A percentile compares a stretch with the other conserved stretches of the same genome.
Conservation (phyloP, 2,113 vertebrate genomes). For the Dasyurus viverrinus region DNA sequence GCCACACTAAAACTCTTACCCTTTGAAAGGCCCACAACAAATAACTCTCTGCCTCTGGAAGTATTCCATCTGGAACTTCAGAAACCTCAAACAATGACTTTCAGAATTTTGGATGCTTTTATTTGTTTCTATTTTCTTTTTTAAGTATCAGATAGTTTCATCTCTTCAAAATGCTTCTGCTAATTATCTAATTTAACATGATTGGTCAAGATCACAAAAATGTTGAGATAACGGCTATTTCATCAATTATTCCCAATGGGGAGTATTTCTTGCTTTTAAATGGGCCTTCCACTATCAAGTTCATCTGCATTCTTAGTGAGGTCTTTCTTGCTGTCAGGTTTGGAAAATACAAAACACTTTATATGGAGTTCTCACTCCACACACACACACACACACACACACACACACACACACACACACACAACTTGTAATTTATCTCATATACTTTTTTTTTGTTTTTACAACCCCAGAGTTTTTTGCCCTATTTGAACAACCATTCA, state of each 20-base stretch:
- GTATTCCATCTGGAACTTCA: slow-evolving; percentile 50
- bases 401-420: too few species aligned
- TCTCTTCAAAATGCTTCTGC: slow-evolving; percentile 45
- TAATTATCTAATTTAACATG: slow-evolving; percentile 69
- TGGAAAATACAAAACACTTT: slow-evolving; percentile 56
- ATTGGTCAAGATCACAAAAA: slow-evolving; percentile 61
- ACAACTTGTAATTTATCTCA: slow-evolving; percentile 50
- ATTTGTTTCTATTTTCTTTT: slow-evolving; percentile 70
- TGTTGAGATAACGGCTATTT: slow-evolving; percentile 64
- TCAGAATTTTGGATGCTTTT: slow-evolving; percentile 60
- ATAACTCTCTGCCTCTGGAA: slow-evolving; percentile 40
- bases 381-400: neutral
- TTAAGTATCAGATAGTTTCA: slow-evolving; percentile 57
- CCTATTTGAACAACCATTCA: slow-evolving; percentile 17
- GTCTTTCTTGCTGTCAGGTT: slow-evolving; percentile 71
- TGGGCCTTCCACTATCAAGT: slow-evolving; percentile 70
- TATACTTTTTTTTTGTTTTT: slow-evolving; percentile 42
- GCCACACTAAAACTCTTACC: neutral
- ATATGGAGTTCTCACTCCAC: neutral
- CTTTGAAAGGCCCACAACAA: neutral
- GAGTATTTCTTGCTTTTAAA: slow-evolving; percentile 74
- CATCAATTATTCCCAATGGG: slow-evolving; percentile 68
- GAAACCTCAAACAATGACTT: slow-evolving; percentile 49
- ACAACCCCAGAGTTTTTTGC: slow-evolving; percentile 49
- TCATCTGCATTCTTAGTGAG: slow-evolving; percentile 72